phyloP scores from a whole-genome alignment of 1,140 invertebrate species.

The Papilio machaon region DNA sequence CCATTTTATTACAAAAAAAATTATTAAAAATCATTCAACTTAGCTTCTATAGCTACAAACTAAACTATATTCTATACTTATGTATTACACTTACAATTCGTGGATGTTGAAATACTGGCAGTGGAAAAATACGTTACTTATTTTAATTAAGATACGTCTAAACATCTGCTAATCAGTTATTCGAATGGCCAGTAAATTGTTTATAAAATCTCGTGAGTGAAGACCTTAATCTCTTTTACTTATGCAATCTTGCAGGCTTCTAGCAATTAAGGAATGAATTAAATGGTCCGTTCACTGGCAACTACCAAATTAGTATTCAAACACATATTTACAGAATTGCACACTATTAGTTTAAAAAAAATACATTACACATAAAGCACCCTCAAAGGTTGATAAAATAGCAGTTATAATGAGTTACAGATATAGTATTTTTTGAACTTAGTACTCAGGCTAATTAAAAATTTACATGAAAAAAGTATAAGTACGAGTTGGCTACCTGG shows the following conservation, averaged over 20 bases:
- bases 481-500: neutral
- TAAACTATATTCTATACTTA: slow-evolving; percentile 68
- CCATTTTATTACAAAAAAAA: slow-evolving; percentile 80
- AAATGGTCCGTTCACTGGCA: slow-evolving; percentile 16
- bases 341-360: slow-evolving; percentile 52
- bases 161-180: slow-evolving; percentile 32
- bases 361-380: slow-evolving; percentile 35
- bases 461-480: neutral
- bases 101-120: slow-evolving; percentile 82
- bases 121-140: slow-evolving; percentile 81
- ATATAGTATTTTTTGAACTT: neutral
- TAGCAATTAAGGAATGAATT: slow-evolving; percentile 34
- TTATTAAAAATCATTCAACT: slow-evolving; percentile 82
- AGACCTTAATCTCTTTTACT: slow-evolving; percentile 5
- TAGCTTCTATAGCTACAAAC: slow-evolving; percentile 67
- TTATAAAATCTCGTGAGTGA: slow-evolving; percentile 11
- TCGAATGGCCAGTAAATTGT: slow-evolving; percentile 1
- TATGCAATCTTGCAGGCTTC: neutral
- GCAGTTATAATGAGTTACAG: neutral
- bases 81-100: slow-evolving; percentile 61
- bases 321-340: slow-evolving; percentile 62
- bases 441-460: neutral
- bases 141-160: slow-evolving; percentile 54
- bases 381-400: neutral
- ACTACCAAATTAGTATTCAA: slow-evolving; percentile 39